A percentile compares a stretch with the other conserved stretches of the same genome.
phyloP scores from a whole-genome alignment of 2,113 vertebrate species.

The Ahaetulla prasina region DNA sequence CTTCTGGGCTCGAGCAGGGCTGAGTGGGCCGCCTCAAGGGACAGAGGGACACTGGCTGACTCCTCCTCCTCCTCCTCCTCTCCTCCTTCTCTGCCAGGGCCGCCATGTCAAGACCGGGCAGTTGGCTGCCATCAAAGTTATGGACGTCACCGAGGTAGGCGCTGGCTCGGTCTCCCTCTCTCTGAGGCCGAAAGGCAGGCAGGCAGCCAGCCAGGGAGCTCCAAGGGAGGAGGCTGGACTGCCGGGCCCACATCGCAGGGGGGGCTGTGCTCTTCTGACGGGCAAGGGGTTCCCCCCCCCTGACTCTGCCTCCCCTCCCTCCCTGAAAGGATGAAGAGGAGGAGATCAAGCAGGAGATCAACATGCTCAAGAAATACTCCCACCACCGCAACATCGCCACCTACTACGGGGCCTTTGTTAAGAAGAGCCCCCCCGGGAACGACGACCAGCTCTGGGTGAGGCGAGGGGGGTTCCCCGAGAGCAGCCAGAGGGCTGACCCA shows the following conservation, averaged over 20 bases:
- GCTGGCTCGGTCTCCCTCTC: not conserved
- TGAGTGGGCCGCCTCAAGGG: not conserved
- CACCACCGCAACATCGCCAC: slow-evolving; percentile 94
- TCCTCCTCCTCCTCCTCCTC: not conserved
- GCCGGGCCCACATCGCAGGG: rapidly evolving
- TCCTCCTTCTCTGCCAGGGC: not conserved
- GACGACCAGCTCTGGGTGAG: slow-evolving; percentile 92
- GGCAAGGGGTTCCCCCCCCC: rapidly evolving
- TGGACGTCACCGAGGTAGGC: slow-evolving; percentile 86
- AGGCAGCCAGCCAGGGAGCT: not conserved
- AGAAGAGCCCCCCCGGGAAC: slow-evolving; percentile 90
- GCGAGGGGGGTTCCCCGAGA: not conserved
- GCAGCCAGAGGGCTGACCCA: rapidly evolving
- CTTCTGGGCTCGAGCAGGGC: not conserved
- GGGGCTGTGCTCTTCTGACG: not conserved
- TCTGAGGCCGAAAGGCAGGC: rapidly evolving
- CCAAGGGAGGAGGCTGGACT: not conserved
- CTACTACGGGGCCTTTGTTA: slow-evolving; percentile 91
- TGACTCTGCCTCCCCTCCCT: too few relatives aligned
- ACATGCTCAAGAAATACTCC: slow-evolving; percentile 94
- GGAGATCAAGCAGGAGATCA: slow-evolving; percentile 93
- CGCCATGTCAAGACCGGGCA: slow-evolving; percentile 70
- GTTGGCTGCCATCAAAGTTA: slow-evolving; percentile 93
- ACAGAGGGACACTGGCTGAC: not conserved
- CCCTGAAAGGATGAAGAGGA: slow-evolving; percentile 81